A percentile compares a stretch with the other conserved stretches of the same genome.
Conservation (phyloP, 2,888 invertebrate genomes). For the Drosophila melanosoma region DNA sequence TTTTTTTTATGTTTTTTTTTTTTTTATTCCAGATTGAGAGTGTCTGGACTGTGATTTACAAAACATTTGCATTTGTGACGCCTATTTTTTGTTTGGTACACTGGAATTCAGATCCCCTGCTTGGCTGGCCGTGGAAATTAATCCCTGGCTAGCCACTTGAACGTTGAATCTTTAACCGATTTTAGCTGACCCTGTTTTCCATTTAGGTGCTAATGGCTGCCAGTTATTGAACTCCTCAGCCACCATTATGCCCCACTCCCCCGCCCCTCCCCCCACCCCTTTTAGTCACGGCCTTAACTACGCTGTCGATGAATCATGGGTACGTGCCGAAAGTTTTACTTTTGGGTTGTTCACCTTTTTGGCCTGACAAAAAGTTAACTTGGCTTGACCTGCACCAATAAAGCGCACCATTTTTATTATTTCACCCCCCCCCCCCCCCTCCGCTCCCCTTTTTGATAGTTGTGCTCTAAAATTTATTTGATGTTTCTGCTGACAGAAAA, state of each 20-base stretch:
- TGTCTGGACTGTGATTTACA: constrained; percentile 31
- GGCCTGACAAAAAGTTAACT: constrained; percentile 42
- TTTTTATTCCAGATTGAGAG: constrained; percentile 1
- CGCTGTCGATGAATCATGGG: constrained; percentile 56
- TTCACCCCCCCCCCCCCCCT: too few species aligned
- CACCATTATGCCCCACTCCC: background rate
- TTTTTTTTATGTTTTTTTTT: background rate
- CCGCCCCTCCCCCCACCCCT: background rate
- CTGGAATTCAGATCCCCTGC: background rate
- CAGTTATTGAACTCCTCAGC: constrained; percentile 53
- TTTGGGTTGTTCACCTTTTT: constrained; percentile 32
- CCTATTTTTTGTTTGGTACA: background rate
- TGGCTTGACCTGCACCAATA: constrained; percentile 56
- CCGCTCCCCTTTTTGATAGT: background rate
- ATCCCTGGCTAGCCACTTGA: constrained; percentile 21
- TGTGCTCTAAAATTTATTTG: constrained; percentile 59
- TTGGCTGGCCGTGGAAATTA: constrained; percentile 4
- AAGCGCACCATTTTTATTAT: constrained; percentile 9
- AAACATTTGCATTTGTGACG: constrained; percentile 40
- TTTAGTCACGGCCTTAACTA: constrained; percentile 36
- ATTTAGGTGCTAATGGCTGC: constrained; percentile 50
- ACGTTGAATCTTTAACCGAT: constrained; percentile 21
- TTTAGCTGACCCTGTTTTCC: constrained; percentile 9
- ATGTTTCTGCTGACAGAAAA: constrained; percentile 64
- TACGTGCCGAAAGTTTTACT: constrained; percentile 65